Percentiles rank a stretch among this genome's conserved stretches.
Evolutionary conservation across 2,888 invertebrate genomes (phyloP).

Genomic region (Erynnis tages): DNA sequence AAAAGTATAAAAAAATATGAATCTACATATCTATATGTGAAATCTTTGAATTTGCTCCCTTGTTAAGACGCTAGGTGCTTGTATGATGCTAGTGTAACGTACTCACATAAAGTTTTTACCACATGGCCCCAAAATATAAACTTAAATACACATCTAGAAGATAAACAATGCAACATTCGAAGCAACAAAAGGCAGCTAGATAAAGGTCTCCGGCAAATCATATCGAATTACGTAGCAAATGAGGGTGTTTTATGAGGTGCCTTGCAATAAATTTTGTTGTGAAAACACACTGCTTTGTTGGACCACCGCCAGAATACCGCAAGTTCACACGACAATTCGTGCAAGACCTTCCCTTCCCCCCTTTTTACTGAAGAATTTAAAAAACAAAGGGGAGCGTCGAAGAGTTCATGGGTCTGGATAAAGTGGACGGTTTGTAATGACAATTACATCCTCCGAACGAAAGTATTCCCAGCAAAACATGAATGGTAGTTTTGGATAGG

Average conservation of each 20-base stretch:
- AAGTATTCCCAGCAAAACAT: slow-evolving; percentile 23
- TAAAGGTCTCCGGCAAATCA: slow-evolving; percentile 32
- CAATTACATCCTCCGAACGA: slow-evolving; percentile 25
- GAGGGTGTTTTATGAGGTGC: slow-evolving; percentile 44
- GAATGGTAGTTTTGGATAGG: slow-evolving; percentile 10
- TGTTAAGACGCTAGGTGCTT: too few species aligned
- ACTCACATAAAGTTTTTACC: too few species aligned
- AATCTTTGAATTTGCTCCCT: too few species aligned
- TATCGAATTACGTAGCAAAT: slow-evolving; percentile 42
- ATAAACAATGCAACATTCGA: slow-evolving; percentile 3
- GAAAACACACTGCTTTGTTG: slow-evolving; percentile 48
- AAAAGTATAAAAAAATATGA: too few species aligned
- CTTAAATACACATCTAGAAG: slow-evolving; percentile 1
- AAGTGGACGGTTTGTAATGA: slow-evolving; percentile 23
- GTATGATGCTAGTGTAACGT: too few species aligned
- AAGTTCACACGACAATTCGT: slow-evolving; percentile 32
- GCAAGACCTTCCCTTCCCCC: slow-evolving; percentile 22
- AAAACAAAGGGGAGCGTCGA: neutral
- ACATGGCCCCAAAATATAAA: neutral
- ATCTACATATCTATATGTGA: too few species aligned
- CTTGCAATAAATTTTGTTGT: slow-evolving; percentile 47
- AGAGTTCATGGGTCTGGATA: slow-evolving; percentile 9
- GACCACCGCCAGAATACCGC: slow-evolving; percentile 43
- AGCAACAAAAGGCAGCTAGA: slow-evolving; percentile 27
- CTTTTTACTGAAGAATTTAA: neutral